These are phyloP conservation scores for Biston stratarius DNA, from an alignment of 2,888 invertebrate species.

Conservation along the genomic window DNA sequence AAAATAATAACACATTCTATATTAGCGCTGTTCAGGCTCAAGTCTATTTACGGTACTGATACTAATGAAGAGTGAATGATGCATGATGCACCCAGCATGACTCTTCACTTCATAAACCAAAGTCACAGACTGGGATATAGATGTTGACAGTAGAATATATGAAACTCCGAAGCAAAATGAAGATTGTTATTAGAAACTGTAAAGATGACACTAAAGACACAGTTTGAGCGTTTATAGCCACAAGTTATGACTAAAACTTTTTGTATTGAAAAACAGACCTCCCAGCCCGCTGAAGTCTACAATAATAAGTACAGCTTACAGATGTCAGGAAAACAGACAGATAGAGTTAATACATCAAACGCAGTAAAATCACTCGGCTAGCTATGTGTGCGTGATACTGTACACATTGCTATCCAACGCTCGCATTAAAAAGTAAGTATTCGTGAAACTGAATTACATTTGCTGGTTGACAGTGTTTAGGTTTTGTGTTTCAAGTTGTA, in stretches of 20 bases:
- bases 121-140: not conserved
- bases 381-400: too few relatives aligned
- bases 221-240: not conserved
- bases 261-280: slow-evolving; percentile 25
- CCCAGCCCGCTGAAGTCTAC: slow-evolving; percentile 22
- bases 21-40: not conserved
- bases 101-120: slow-evolving; percentile 11
- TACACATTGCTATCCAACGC: too few relatives aligned
- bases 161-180: slow-evolving; percentile 2
- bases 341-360: too few relatives aligned
- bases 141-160: slow-evolving; percentile 7
- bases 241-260: slow-evolving; percentile 5
- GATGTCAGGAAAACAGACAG: too few relatives aligned
- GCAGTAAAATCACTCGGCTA: too few relatives aligned
- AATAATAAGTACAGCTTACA: slow-evolving; percentile 12
- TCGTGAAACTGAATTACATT: too few relatives aligned
- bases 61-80: slow-evolving; percentile 11
- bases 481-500: too few relatives aligned
- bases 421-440: too few relatives aligned
- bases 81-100: slow-evolving; percentile 9
- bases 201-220: not conserved
- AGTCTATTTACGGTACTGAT: slow-evolving; percentile 1
- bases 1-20: not conserved
- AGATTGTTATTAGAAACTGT: slow-evolving; percentile 5
- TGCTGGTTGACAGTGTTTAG: too few relatives aligned